A percentile compares a stretch with the other conserved stretches of the same genome.
Conservation (phyloP, 2,113 vertebrate species). For the Nycticebus coucang region DNA sequence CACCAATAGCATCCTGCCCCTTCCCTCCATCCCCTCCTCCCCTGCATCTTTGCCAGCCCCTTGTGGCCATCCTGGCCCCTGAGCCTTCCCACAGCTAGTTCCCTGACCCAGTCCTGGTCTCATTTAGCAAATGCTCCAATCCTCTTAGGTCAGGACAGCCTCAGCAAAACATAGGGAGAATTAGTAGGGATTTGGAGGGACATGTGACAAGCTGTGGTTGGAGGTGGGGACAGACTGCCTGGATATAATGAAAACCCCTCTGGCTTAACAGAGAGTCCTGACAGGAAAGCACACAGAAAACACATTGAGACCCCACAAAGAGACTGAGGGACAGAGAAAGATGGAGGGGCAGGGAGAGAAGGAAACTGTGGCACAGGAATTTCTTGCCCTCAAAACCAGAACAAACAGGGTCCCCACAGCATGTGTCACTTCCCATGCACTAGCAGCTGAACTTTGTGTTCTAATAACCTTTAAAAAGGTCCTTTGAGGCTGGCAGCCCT, state of each 20-base stretch:
- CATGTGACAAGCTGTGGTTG: neutral
- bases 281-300: neutral
- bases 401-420: neutral
- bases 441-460: neutral
- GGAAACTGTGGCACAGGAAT: neutral
- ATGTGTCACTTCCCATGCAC: neutral
- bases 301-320: neutral
- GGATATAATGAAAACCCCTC: neutral
- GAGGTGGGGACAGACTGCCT: neutral
- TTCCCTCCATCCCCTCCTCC: neutral
- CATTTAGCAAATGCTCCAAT: constrained; percentile 64
- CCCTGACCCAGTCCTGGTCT: constrained; percentile 2
- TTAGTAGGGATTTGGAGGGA: constrained; percentile 68
- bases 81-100: neutral
- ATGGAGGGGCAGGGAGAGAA: neutral
- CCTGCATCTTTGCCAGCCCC: neutral
- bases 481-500: neutral
- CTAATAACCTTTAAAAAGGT: neutral
- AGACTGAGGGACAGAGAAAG: neutral
- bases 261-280: neutral
- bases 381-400: neutral
- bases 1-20: fast-evolving
- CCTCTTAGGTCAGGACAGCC: constrained; percentile 61
- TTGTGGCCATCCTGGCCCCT: neutral
- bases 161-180: constrained; percentile 64